phyloP scores from a whole-genome alignment of 2,113 vertebrate genomes.

The Neogobius melanostomus region DNA sequence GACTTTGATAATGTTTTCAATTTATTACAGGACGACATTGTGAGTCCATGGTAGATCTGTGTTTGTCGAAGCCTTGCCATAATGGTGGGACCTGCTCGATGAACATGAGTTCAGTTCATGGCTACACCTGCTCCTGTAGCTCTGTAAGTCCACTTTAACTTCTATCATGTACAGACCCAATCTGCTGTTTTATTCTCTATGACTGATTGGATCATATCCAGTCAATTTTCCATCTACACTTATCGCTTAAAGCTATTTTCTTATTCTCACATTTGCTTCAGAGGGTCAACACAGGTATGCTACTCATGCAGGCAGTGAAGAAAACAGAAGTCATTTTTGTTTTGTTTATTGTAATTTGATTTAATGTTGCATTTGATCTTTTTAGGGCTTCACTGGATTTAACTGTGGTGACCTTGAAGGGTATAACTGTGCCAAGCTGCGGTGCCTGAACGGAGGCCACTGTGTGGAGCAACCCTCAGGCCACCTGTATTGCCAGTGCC shows the following conservation, averaged over 20 bases:
- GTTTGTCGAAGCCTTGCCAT: slow-evolving; percentile 84
- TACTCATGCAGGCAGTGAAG: slow-evolving; percentile 27
- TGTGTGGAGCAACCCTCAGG: slow-evolving; percentile 76
- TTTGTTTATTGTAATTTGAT: neutral
- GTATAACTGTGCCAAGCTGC: slow-evolving; percentile 80
- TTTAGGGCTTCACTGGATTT: slow-evolving; percentile 84
- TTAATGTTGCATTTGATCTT: slow-evolving; percentile 23
- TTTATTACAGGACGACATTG: slow-evolving; percentile 83
- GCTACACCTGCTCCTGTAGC: slow-evolving; percentile 86
- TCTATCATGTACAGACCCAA: neutral
- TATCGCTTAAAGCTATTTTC: slow-evolving; percentile 40
- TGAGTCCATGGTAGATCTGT: slow-evolving; percentile 88
- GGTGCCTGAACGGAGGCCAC: slow-evolving; percentile 82
- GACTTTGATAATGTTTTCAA: neutral
- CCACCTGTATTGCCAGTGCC: slow-evolving; percentile 82
- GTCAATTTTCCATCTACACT: slow-evolving; percentile 17
- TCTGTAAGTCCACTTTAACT: slow-evolving; percentile 74
- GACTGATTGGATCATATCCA: neutral
- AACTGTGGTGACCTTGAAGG: slow-evolving; percentile 80
- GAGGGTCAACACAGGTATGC: slow-evolving; percentile 73
- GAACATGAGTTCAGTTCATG: slow-evolving; percentile 84
- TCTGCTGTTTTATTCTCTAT: neutral
- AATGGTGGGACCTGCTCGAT: slow-evolving; percentile 84
- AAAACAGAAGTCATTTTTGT: neutral
- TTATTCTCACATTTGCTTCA: slow-evolving; percentile 70